phyloP scores from a whole-genome alignment of 2,797 vertebrate genomes.

The Chaenodraco wilsoni region DNA sequence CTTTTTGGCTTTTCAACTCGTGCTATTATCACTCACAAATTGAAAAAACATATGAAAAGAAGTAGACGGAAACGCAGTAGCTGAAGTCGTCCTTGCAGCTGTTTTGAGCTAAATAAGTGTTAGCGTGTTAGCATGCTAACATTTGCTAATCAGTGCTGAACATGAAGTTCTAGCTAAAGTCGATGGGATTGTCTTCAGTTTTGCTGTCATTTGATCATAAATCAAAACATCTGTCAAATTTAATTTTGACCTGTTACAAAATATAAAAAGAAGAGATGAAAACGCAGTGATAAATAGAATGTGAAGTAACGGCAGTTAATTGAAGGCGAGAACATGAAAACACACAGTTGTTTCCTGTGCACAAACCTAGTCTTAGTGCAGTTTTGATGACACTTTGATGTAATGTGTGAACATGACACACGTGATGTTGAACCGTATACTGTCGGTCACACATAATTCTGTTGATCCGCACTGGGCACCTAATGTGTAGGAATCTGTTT shows the following conservation, averaged over 20 bases:
- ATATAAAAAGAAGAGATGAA: not conserved
- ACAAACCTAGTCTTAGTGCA: too few relatives aligned
- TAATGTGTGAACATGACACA: not conserved
- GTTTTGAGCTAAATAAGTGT: not conserved
- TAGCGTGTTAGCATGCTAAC: too few relatives aligned
- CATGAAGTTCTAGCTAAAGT: too few relatives aligned
- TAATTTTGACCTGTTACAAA: not conserved
- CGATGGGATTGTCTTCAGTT: too few relatives aligned
- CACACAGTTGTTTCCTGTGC: not conserved
- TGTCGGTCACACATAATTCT: not conserved
- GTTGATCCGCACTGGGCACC: not conserved
- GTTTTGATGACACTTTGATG: not conserved
- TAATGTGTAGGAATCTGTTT: conserved; percentile 39
- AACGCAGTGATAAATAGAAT: not conserved
- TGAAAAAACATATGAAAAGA: too few relatives aligned
- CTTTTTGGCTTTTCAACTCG: too few relatives aligned
- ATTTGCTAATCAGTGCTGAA: too few relatives aligned
- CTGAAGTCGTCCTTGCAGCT: not conserved
- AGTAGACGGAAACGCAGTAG: too few relatives aligned
- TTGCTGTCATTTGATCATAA: too few relatives aligned
- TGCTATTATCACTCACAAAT: too few relatives aligned
- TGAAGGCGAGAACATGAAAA: not conserved
- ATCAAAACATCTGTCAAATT: too few relatives aligned
- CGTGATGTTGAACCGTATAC: not conserved
- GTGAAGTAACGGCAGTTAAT: not conserved